A percentile compares a stretch with the other conserved stretches of the same genome.
Evolutionary conservation across 2,113 vertebrate genomes (phyloP).

Genomic region (Urocitellus parryii): DNA sequence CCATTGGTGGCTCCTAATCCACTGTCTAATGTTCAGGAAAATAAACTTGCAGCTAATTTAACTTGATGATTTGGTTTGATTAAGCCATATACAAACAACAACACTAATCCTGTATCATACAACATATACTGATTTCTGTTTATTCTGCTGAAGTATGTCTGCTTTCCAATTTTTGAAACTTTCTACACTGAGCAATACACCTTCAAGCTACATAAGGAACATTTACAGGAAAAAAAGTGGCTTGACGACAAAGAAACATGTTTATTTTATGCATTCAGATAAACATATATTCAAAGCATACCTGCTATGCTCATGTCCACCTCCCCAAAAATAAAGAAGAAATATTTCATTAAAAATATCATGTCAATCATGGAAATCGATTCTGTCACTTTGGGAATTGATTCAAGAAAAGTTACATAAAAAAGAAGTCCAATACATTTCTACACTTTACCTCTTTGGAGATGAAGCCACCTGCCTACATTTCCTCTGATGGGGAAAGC

Average conservation of each 20-base stretch:
- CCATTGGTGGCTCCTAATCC: background rate
- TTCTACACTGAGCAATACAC: background rate
- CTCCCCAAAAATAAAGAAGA: background rate
- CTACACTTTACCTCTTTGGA: background rate
- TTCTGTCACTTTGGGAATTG: slow-evolving; percentile 28
- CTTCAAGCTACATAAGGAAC: background rate
- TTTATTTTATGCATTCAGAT: background rate
- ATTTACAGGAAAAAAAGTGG: background rate
- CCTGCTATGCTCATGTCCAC: background rate
- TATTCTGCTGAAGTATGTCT: slow-evolving; percentile 3
- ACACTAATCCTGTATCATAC: background rate
- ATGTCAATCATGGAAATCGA: background rate
- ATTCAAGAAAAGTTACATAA: slow-evolving; percentile 54
- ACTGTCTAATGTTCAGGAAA: background rate
- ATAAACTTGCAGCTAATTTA: background rate
- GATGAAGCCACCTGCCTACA: slow-evolving; percentile 55
- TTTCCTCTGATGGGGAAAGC: slow-evolving; percentile 65
- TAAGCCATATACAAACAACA: background rate
- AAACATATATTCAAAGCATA: background rate
- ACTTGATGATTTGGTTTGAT: background rate
- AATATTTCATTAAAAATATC: background rate
- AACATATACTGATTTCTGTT: background rate
- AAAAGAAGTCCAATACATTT: slow-evolving; percentile 57
- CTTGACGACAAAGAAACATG: background rate
- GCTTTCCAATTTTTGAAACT: background rate